Evolutionary conservation across 2,797 vertebrate genomes (phyloP).

Genomic region (Leptodactylus fallax): DNA sequence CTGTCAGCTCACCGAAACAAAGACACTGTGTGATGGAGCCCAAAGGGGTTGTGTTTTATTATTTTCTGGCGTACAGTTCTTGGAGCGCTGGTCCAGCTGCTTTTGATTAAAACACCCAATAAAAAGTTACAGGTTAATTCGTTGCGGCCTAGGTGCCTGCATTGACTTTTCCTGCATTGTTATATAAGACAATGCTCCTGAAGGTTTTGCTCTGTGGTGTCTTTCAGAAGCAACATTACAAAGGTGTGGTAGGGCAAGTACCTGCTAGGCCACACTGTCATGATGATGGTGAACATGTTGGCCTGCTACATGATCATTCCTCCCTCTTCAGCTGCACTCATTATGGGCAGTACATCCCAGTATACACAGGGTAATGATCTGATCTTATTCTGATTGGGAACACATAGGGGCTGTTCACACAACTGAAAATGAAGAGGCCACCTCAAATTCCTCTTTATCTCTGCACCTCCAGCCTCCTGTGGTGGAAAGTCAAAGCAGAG

Average conservation of each 20-base stretch:
- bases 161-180: background rate
- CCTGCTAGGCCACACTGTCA: too few relatives aligned
- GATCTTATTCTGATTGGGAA: too few relatives aligned
- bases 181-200: background rate
- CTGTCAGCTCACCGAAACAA: background rate
- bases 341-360: too few relatives aligned
- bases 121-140: constrained; percentile 23
- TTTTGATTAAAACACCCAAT: constrained; percentile 12
- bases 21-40: constrained; percentile 15
- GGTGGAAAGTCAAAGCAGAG: too few relatives aligned
- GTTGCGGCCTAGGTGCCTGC: background rate
- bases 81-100: background rate
- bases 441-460: too few relatives aligned
- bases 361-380: too few relatives aligned
- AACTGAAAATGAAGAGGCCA: too few relatives aligned
- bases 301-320: too few relatives aligned
- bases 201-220: background rate
- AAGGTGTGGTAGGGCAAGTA: background rate
- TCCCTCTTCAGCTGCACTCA: too few relatives aligned
- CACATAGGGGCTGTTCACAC: too few relatives aligned
- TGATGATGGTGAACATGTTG: too few relatives aligned
- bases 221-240: background rate
- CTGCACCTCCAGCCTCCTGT: too few relatives aligned
- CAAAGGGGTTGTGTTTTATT: constrained; percentile 7
- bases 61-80: constrained; percentile 8